phyloP scores from a whole-genome alignment of 2,797 vertebrate genomes.

The Typhlichthys eigenmanni region DNA sequence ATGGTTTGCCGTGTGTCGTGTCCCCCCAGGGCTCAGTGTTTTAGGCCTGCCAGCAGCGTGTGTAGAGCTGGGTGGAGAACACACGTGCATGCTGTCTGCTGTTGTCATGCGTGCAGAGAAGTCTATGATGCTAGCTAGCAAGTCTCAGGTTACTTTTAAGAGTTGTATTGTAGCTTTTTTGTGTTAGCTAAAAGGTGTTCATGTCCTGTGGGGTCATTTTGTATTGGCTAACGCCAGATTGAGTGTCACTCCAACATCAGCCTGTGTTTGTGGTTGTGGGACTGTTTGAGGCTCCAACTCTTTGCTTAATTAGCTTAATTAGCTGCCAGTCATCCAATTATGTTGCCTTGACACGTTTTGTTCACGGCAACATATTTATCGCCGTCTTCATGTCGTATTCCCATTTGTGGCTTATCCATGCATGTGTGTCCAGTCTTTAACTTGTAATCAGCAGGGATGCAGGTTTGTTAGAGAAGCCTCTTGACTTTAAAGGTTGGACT shows the following conservation, averaged over 20 bases:
- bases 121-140: too few relatives aligned
- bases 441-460: conserved; percentile 24
- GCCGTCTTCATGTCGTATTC: conserved; percentile 21
- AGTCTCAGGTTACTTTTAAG: too few relatives aligned
- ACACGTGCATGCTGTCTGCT: conserved; percentile 28
- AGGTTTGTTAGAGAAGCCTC: conserved; percentile 34
- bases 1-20: conserved; percentile 17
- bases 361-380: conserved; percentile 26
- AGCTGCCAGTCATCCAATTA: conserved; percentile 18
- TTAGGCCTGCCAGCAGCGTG: conserved; percentile 26
- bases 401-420: conserved; percentile 24
- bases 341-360: conserved; percentile 6
- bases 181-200: conserved; percentile 42
- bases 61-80: conserved; percentile 11
- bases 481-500: conserved; percentile 5
- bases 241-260: conserved; percentile 52
- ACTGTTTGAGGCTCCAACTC: conserved; percentile 9
- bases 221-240: conserved; percentile 31
- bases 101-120: conserved; percentile 2
- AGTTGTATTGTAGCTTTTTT: neutral
- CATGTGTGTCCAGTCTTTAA: conserved; percentile 31
- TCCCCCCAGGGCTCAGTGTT: conserved; percentile 25
- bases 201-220: conserved; percentile 40
- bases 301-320: conserved; percentile 7
- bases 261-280: conserved; percentile 38